A percentile compares a stretch with the other conserved stretches of the same genome.
phyloP scores from a whole-genome alignment of 2,113 vertebrate genomes.

The Xyrauchen texanus region DNA sequence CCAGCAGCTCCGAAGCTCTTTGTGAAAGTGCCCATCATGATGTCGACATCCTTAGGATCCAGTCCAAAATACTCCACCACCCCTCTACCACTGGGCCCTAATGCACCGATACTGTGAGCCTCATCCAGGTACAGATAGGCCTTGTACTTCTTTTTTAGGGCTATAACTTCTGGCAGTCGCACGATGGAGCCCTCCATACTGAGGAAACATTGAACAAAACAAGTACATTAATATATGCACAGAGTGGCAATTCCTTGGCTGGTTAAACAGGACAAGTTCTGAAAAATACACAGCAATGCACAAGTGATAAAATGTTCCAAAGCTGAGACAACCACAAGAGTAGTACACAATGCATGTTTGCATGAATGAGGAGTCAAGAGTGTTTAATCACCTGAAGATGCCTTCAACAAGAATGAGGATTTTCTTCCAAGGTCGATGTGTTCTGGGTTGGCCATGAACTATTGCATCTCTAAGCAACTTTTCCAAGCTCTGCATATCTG shows the following conservation, averaged over 20 bases:
- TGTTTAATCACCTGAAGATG: conserved; percentile 80
- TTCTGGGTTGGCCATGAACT: conserved; percentile 86
- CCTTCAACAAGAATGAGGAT: conserved; percentile 89
- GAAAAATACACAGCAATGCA: no score
- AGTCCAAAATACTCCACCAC: conserved; percentile 94
- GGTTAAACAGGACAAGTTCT: not conserved
- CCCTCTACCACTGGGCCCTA: conserved; percentile 85
- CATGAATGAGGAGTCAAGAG: not conserved
- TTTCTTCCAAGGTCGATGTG: conserved; percentile 88
- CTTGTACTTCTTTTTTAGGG: conserved; percentile 92
- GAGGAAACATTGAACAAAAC: conserved; percentile 22
- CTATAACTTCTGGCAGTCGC: conserved; percentile 90
- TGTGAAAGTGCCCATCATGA: conserved; percentile 97
- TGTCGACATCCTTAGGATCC: conserved; percentile 85
- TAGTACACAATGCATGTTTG: not conserved
- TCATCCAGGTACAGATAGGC: conserved; percentile 95
- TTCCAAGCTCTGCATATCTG: conserved; percentile 90
- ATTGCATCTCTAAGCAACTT: conserved; percentile 87
- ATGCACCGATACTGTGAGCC: conserved; percentile 93
- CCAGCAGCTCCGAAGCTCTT: conserved; percentile 93
- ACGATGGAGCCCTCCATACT: conserved; percentile 97
- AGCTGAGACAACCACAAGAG: not conserved
- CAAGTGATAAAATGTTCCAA: not conserved
- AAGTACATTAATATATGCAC: not conserved
- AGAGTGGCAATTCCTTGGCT: not conserved